Conservation (phyloP, 2,113 vertebrate species). For the Sitta europaea region DNA sequence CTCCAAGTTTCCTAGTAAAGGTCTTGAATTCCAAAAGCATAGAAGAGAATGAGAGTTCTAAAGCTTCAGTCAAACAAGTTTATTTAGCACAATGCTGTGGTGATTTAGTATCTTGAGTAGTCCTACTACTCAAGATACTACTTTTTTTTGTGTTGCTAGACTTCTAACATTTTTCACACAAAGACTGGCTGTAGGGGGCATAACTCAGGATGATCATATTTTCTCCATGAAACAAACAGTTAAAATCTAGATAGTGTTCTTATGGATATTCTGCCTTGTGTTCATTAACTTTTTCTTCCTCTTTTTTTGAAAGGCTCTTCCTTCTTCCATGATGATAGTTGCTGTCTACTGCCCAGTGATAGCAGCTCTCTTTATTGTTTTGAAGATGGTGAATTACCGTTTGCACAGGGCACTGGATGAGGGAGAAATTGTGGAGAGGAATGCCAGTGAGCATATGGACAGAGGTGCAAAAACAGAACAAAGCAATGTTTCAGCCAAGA, state of each 20-base stretch:
- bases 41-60: neutral
- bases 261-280: neutral
- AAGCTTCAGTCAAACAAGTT: neutral
- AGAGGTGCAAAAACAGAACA: conserved; percentile 79
- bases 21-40: neutral
- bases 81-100: neutral
- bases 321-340: conserved; percentile 95
- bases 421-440: conserved; percentile 92
- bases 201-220: neutral
- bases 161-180: neutral
- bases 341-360: conserved; percentile 97
- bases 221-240: neutral
- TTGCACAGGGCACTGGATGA: conserved; percentile 95
- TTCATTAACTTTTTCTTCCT: conserved; percentile 15
- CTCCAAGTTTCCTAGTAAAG: neutral
- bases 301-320: conserved; percentile 84
- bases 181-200: neutral
- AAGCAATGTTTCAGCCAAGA: conserved; percentile 77
- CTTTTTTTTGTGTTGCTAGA: neutral
- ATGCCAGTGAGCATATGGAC: conserved; percentile 79
- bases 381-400: conserved; percentile 96
- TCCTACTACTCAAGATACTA: neutral
- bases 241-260: neutral
- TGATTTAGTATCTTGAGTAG: neutral
- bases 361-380: conserved; percentile 89